These are phyloP conservation scores for Eristalinus sepulchralis DNA, from an alignment of 2,888 invertebrate species.

Conservation along the genomic window DNA sequence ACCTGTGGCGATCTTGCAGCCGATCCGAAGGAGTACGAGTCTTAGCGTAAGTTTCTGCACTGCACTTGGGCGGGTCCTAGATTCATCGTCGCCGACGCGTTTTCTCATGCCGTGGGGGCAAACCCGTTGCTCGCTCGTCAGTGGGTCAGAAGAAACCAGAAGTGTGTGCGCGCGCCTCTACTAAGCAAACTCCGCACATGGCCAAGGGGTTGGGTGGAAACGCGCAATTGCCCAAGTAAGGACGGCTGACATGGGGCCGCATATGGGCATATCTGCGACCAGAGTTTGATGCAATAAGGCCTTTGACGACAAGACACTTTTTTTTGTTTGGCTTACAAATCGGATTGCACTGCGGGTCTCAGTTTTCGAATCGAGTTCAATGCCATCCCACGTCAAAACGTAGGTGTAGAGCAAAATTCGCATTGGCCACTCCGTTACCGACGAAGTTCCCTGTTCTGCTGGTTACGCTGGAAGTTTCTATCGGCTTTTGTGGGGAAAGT, in stretches of 20 bases:
- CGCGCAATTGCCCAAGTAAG: not conserved
- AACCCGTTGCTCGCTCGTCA: constrained; percentile 43
- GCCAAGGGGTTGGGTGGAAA: not conserved
- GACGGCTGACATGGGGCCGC: not conserved
- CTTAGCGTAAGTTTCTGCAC: not conserved
- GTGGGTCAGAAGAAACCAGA: constrained; percentile 35
- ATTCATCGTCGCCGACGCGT: not conserved
- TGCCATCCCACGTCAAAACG: not conserved
- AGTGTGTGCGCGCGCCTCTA: not conserved
- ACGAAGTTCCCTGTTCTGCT: not conserved
- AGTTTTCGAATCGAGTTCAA: not conserved
- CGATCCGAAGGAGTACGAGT: constrained; percentile 1
- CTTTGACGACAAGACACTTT: not conserved
- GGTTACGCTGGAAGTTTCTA: not conserved
- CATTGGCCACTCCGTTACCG: not conserved
- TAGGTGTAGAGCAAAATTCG: not conserved
- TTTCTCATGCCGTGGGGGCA: constrained; percentile 28
- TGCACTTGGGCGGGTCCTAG: not conserved
- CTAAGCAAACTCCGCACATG: constrained; percentile 11
- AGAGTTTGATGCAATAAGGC: not conserved
- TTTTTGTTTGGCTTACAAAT: not conserved
- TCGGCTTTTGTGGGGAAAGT: not conserved
- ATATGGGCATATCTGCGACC: not conserved
- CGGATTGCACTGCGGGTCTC: not conserved
- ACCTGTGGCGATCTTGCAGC: not conserved